A percentile compares a stretch with the other conserved stretches of the same genome.
Conservation (phyloP, 2,797 vertebrate genomes). For the Tiaroga cobitis region DNA sequence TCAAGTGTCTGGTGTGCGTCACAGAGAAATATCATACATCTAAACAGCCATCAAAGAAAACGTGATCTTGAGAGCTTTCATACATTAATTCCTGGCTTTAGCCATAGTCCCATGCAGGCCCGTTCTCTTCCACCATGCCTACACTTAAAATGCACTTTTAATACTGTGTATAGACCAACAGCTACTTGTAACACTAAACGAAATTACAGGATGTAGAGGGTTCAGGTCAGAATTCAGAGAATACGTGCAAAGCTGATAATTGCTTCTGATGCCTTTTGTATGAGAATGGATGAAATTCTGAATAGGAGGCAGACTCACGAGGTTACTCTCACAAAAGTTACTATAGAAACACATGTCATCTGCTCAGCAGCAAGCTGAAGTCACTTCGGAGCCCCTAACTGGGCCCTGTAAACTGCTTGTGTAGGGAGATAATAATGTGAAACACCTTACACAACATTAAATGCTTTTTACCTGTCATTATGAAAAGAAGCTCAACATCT, state of each 20-base stretch:
- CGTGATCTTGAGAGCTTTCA: slow-evolving; percentile 68
- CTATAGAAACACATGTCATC: slow-evolving; percentile 52
- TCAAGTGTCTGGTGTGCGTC: slow-evolving; percentile 69
- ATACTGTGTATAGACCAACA: not conserved
- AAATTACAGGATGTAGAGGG: slow-evolving; percentile 23
- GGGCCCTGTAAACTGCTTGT: slow-evolving; percentile 3
- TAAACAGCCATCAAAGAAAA: slow-evolving; percentile 67
- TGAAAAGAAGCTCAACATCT: not conserved
- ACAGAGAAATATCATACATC: slow-evolving; percentile 66
- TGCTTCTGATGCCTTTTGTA: slow-evolving; percentile 21
- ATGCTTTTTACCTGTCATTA: not conserved
- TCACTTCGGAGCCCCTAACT: not conserved
- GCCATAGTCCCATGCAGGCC: slow-evolving; percentile 6
- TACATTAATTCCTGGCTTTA: slow-evolving; percentile 43
- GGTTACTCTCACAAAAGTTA: slow-evolving; percentile 55
- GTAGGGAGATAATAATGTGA: not conserved
- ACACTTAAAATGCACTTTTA: slow-evolving; percentile 12
- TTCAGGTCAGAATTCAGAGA: slow-evolving; percentile 33
- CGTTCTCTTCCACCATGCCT: not conserved
- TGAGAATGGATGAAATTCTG: slow-evolving; percentile 21
- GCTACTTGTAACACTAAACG: slow-evolving; percentile 18
- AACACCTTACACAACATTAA: not conserved
- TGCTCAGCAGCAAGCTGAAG: not conserved
- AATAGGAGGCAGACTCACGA: slow-evolving; percentile 32
- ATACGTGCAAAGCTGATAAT: slow-evolving; percentile 27